Conservation (phyloP, 2,113 vertebrate species). For the Catharus fuscescens region DNA sequence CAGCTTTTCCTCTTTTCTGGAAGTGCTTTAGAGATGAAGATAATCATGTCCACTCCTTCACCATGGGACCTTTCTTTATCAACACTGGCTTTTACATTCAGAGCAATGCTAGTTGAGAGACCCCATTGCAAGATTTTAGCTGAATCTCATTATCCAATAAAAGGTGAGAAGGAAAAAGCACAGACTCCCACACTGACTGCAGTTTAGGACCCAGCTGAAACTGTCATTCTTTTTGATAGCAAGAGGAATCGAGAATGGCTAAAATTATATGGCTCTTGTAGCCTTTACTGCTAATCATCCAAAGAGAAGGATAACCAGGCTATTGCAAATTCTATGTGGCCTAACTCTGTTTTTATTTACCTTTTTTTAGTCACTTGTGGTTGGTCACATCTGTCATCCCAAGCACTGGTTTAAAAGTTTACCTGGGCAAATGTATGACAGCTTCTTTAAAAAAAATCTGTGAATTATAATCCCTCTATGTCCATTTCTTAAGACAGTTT, state of each 20-base stretch:
- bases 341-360: background rate
- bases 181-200: background rate
- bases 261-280: background rate
- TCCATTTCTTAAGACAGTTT: background rate
- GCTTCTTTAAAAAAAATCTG: conserved; percentile 17
- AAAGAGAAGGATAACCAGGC: background rate
- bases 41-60: background rate
- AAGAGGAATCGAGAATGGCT: background rate
- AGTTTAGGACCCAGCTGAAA: background rate
- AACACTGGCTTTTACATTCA: background rate
- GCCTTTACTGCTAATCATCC: background rate
- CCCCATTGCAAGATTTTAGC: background rate
- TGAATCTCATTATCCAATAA: background rate
- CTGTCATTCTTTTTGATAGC: background rate
- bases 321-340: background rate
- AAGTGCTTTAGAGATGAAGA: background rate
- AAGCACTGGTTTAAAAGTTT: background rate
- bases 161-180: background rate
- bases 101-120: background rate
- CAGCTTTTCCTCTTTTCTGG: background rate
- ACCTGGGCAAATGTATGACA: conserved; percentile 13
- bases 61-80: background rate
- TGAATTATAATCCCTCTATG: background rate
- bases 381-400: background rate
- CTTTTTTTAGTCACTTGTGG: background rate